Conservation (phyloP, 2,888 invertebrate species). For the Drosophila helvetica region DNA sequence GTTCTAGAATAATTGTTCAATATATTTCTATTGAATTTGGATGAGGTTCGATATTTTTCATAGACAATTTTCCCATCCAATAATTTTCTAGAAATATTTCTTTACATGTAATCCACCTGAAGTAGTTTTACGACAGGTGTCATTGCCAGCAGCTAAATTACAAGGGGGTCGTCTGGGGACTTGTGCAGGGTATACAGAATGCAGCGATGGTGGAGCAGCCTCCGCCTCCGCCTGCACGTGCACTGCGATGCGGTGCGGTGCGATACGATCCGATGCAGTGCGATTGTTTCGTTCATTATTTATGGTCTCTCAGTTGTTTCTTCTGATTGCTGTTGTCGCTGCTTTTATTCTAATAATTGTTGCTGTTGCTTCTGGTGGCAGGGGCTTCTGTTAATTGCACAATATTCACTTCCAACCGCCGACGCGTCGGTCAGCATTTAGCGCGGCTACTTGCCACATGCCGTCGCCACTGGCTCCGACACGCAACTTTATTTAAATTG, state of each 20-base stretch:
- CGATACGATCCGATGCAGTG: conserved; percentile 4
- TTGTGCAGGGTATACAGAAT: conserved; percentile 11
- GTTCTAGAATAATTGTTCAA: too few relatives aligned
- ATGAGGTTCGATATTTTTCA: too few relatives aligned
- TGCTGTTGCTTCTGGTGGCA: not conserved
- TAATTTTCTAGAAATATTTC: too few relatives aligned
- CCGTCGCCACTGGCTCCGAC: conserved; percentile 30
- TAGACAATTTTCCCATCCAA: too few relatives aligned
- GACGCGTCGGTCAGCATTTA: conserved; percentile 40
- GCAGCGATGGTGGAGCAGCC: not conserved
- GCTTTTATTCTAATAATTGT: conserved; percentile 12
- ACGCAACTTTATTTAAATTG: conserved; percentile 70
- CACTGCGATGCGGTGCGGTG: conserved; percentile 34
- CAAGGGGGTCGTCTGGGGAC: too few relatives aligned
- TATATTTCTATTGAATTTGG: too few relatives aligned
- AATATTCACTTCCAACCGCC: conserved; percentile 43
- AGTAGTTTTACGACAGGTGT: not conserved
- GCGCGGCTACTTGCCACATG: conserved; percentile 32
- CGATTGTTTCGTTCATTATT: conserved; percentile 35
- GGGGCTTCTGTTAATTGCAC: conserved; percentile 57
- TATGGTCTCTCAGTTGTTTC: conserved; percentile 41
- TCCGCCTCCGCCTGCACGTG: conserved; percentile 23
- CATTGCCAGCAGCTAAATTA: not conserved
- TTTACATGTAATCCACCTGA: too few relatives aligned
- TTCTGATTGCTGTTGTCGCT: conserved; percentile 20